Evolutionary conservation across 2,113 vertebrate species (phyloP).

Genomic region (Butorides virescens): DNA sequence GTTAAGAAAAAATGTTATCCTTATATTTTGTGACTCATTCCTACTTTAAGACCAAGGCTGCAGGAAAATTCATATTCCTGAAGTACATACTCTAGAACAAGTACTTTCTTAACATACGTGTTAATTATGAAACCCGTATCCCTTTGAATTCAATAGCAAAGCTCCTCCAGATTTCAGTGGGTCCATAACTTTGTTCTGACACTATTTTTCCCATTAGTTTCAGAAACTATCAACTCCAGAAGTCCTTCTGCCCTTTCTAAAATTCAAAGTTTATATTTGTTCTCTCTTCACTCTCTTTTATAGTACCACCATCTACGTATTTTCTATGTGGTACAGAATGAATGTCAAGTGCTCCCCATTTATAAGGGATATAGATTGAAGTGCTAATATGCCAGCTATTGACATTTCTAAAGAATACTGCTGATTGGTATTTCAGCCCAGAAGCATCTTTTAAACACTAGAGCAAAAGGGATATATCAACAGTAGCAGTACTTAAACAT

Average conservation of each 20-base stretch:
- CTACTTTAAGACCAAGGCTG: background rate
- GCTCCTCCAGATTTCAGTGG: background rate
- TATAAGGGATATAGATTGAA: conserved; percentile 53
- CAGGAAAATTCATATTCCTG: background rate
- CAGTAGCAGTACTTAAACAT: background rate
- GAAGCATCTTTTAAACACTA: conserved; percentile 30
- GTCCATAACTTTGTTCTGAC: background rate
- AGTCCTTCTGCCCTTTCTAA: background rate
- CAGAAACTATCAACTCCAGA: background rate
- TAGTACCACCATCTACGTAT: background rate
- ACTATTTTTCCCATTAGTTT: background rate
- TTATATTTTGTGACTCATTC: background rate
- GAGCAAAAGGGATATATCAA: conserved; percentile 24
- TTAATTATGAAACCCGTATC: background rate
- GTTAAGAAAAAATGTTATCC: background rate
- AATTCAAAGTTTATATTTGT: background rate
- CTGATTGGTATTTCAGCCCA: conserved; percentile 8
- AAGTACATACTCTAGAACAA: background rate
- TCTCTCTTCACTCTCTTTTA: background rate
- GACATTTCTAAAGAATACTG: conserved; percentile 65
- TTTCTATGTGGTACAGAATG: conserved; percentile 38
- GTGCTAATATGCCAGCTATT: conserved; percentile 50
- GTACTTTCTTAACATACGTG: background rate
- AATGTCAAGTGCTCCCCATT: conserved; percentile 57
- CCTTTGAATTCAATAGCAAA: background rate